Evolutionary conservation across 2,797 vertebrate genomes (phyloP), one percentile per base, ranked within the genome.

Genomic region (Amazonetta brasiliensis): DNA sequence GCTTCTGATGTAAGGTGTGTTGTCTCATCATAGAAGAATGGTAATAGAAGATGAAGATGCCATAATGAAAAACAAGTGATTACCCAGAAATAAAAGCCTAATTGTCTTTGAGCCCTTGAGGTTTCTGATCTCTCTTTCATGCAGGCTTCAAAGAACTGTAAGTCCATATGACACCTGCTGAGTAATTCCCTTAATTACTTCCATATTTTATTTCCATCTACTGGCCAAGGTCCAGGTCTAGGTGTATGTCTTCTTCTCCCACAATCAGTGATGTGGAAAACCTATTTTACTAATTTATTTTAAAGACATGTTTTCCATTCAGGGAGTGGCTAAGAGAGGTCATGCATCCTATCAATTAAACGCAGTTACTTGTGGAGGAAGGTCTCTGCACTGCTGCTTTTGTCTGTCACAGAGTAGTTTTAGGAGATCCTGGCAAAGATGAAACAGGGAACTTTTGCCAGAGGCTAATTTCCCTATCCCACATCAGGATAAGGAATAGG

Each of bases 121-220:
- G 12, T 66, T 93, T 85, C 50, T 89, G 33, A 35, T 80, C 44
- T 78, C 50, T 56, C 80, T 93, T 90, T 87, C 46, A 92, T 85
- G 54, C 22, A 62, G 59, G 55, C 74, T 95, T 95, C 94, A 95
- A 89, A 91, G 93, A 78, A 63, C 41, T 94, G 62, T 31, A 92
- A 86, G 58, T 88, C 62, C 14, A 3, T 85, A 31, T 50, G 56
- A 83, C n/a, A 74, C 41, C 72, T 93, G 20, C 92, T 92, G 56
- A 77, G 43, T 68, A 92, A 92, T 74, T 93, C 28, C 55, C 20
- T 4, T 77, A 90, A 87, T 84, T 82, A 33, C 39, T 89, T 89
- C 80, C 68, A 60, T 63, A 52, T 87, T 88, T 71, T 69, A 48
- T 48, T 93, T 89, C 25, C 44, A 41, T 50, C 37, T 25, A 18